Conservation (phyloP, 2,888 invertebrate species). For the Chymomyza fuscimana region DNA sequence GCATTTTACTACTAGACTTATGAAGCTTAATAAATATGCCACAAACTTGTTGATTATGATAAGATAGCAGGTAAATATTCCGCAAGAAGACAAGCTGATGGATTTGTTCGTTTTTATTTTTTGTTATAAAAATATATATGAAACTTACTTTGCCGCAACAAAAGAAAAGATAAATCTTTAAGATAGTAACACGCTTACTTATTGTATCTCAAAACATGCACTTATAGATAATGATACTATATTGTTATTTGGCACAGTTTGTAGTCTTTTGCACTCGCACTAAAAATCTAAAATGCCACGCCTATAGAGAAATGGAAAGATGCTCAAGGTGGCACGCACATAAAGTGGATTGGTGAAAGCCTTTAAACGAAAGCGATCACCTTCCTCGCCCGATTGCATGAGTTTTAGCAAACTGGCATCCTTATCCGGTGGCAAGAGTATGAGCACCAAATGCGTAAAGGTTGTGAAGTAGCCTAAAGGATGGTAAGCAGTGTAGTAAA, state of each 20-base stretch:
- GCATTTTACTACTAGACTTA: not conserved
- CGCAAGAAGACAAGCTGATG: not conserved
- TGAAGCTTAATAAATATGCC: conserved; percentile 1
- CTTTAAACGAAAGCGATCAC: conserved; percentile 69
- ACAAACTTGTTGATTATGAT: not conserved
- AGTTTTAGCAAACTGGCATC: conserved; percentile 68
- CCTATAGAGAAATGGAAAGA: conserved; percentile 75
- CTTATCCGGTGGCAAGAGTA: conserved; percentile 72
- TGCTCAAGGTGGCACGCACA: conserved; percentile 70
- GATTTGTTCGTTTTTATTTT: not conserved
- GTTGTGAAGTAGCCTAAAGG: conserved; percentile 69
- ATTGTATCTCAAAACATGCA: not conserved
- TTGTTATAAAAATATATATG: conserved; percentile 24
- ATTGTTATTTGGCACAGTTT: not conserved
- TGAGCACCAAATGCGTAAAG: conserved; percentile 67
- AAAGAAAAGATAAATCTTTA: conserved; percentile 55
- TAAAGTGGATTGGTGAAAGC: conserved; percentile 76
- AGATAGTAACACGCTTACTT: conserved; percentile 39
- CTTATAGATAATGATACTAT: conserved; percentile 16
- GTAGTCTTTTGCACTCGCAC: conserved; percentile 6
- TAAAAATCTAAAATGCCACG: conserved; percentile 73
- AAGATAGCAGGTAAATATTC: not conserved
- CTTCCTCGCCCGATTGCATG: conserved; percentile 68
- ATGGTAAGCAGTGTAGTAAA: no score
- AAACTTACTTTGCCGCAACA: conserved; percentile 44